Conservation (phyloP, 1,140 invertebrate species). For the Scaptodrosophila lebanonensis region DNA sequence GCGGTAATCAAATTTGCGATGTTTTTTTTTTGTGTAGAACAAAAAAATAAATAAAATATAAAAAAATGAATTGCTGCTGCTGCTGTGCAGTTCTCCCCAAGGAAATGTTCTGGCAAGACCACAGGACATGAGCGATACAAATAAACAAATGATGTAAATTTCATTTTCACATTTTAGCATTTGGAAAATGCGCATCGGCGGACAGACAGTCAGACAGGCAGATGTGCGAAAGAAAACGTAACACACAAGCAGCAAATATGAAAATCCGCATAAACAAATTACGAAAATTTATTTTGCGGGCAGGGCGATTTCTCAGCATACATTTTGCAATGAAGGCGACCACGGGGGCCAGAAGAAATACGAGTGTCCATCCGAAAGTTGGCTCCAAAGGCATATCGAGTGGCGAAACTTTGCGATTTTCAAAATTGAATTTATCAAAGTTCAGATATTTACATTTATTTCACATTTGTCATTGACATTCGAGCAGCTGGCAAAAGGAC, state of each 20-base stretch:
- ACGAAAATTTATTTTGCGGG: slow-evolving; percentile 49
- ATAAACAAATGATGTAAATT: slow-evolving; percentile 76
- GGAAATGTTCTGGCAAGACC: slow-evolving; percentile 36
- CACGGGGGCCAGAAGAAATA: no score
- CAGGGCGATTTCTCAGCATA: slow-evolving; percentile 24
- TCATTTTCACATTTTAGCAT: slow-evolving; percentile 53
- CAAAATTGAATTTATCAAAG: slow-evolving; percentile 60
- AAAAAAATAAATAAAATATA: slow-evolving; percentile 31
- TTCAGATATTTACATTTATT: slow-evolving; percentile 65
- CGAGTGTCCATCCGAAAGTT: no score
- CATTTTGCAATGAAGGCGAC: no score
- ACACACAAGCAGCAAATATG: slow-evolving; percentile 46
- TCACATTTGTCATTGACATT: slow-evolving; percentile 57
- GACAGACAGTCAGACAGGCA: slow-evolving; percentile 1
- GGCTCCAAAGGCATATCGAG: no score
- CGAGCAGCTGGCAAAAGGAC: slow-evolving; percentile 27
- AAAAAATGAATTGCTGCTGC: slow-evolving; percentile 49
- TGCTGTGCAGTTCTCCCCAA: slow-evolving; percentile 44
- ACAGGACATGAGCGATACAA: slow-evolving; percentile 67
- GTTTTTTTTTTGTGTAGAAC: slow-evolving; percentile 28
- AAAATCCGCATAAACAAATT: slow-evolving; percentile 62
- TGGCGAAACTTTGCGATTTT: slow-evolving; percentile 9
- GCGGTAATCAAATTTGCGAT: slow-evolving; percentile 71
- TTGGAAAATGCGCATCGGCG: no score
- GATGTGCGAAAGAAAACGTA: slow-evolving; percentile 15